phyloP scores from a whole-genome alignment of 2,113 vertebrate species.

The Mola mola region DNA sequence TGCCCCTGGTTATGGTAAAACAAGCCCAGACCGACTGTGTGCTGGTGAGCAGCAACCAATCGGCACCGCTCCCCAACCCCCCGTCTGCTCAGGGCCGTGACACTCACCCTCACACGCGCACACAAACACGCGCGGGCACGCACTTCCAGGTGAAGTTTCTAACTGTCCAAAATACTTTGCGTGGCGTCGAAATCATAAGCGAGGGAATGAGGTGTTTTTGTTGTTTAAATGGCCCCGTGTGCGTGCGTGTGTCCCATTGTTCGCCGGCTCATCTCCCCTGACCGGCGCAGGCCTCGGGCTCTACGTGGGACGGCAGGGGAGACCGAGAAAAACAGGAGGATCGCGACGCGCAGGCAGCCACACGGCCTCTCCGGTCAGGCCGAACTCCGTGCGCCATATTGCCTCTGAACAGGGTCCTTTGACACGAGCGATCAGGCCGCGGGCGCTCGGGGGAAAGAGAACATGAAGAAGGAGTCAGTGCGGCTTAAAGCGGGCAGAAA shows the following conservation, averaged over 20 bases:
- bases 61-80: conserved; percentile 80
- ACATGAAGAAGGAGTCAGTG: not conserved
- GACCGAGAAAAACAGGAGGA: conserved; percentile 12
- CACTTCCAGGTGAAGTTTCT: conserved; percentile 62
- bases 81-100: conserved; percentile 79
- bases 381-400: conserved; percentile 71
- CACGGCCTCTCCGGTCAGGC: conserved; percentile 62
- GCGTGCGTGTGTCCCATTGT: not conserved
- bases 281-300: not conserved
- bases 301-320: not conserved
- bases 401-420: conserved; percentile 42
- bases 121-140: not conserved
- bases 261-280: not conserved
- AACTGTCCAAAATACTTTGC: not conserved
- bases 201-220: too few relatives aligned
- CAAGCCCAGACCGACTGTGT: conserved; percentile 79
- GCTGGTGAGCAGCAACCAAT: conserved; percentile 80
- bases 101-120: conserved; percentile 59
- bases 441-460: conserved; percentile 39
- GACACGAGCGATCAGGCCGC: conserved; percentile 70
- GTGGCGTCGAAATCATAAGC: not conserved
- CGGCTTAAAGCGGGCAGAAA: not conserved
- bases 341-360: conserved; percentile 15
- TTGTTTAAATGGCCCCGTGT: not conserved
- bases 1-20: conserved; percentile 85